Evolutionary conservation across 2,797 vertebrate genomes (phyloP).

Genomic region (Remorina albescens): DNA sequence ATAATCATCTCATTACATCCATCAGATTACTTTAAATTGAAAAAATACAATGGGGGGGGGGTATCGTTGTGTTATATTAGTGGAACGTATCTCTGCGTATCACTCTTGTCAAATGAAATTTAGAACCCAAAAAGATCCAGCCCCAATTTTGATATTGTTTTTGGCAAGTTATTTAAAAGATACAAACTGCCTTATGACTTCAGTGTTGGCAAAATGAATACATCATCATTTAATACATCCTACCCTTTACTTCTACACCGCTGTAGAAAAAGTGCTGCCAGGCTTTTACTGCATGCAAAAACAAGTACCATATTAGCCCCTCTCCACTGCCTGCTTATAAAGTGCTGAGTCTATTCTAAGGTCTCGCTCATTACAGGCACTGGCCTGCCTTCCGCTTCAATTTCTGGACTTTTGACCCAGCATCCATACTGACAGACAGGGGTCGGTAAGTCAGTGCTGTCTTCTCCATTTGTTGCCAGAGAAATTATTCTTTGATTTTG

Average conservation of each 20-base stretch:
- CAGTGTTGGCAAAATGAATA: neutral
- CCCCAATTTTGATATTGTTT: slow-evolving; percentile 15
- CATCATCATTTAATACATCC: slow-evolving; percentile 13
- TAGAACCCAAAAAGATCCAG: slow-evolving; percentile 5
- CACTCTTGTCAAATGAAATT: neutral
- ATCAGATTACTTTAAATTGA: slow-evolving; percentile 13
- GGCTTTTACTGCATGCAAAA: slow-evolving; percentile 26
- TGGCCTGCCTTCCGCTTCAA: slow-evolving; percentile 13
- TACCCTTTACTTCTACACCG: neutral
- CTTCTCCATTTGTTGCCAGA: neutral
- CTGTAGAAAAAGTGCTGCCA: neutral
- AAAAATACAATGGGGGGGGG: slow-evolving; percentile 4
- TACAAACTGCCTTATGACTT: neutral
- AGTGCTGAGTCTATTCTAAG: slow-evolving; percentile 19
- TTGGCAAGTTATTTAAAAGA: neutral
- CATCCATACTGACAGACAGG: neutral
- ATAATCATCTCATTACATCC: neutral
- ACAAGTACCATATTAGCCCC: neutral
- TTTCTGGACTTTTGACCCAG: slow-evolving; percentile 10
- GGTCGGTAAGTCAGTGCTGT: neutral
- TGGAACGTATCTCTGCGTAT: neutral
- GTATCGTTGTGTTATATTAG: neutral
- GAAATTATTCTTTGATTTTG: neutral
- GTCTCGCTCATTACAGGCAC: slow-evolving; percentile 35
- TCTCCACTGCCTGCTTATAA: slow-evolving; percentile 1